Conservation (phyloP, 1,140 invertebrate genomes). For the Amphibalanus amphitrite region DNA sequence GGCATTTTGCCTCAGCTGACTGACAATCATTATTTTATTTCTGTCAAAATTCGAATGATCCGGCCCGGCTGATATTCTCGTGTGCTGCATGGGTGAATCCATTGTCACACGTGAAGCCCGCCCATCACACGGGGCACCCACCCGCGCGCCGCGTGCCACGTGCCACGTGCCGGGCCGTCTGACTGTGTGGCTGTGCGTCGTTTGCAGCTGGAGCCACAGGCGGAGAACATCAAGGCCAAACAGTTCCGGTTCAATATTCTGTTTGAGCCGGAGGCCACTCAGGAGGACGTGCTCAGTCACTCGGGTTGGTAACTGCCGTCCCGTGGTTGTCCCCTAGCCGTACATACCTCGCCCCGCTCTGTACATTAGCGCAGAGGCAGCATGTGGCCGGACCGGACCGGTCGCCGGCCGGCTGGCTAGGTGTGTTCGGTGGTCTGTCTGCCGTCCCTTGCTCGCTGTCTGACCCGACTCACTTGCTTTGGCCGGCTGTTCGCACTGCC, state of each 20-base stretch:
- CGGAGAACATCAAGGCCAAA: constrained; percentile 16
- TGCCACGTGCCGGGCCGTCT: too few relatives aligned
- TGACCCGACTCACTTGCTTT: not conserved
- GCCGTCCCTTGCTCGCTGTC: not conserved
- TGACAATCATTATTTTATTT: not conserved
- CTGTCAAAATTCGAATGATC: too few relatives aligned
- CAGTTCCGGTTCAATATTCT: constrained; percentile 37
- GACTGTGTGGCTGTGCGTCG: not conserved
- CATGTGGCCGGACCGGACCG: too few relatives aligned
- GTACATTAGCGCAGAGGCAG: too few relatives aligned
- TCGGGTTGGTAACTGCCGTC: constrained; percentile 42
- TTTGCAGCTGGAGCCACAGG: not conserved
- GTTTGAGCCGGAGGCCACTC: constrained; percentile 71
- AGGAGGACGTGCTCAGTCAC: constrained; percentile 56
- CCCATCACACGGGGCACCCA: too few relatives aligned
- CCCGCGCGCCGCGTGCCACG: too few relatives aligned
- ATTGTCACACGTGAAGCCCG: too few relatives aligned
- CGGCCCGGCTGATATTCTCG: too few relatives aligned
- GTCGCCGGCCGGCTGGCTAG: not conserved
- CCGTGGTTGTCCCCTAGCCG: not conserved
- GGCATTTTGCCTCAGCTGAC: not conserved
- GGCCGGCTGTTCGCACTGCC: too few relatives aligned
- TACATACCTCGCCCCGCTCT: not conserved
- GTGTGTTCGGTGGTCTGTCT: not conserved
- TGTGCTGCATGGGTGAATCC: too few relatives aligned